Conservation (phyloP, 2,113 vertebrate genomes). For the Eira barbara region DNA sequence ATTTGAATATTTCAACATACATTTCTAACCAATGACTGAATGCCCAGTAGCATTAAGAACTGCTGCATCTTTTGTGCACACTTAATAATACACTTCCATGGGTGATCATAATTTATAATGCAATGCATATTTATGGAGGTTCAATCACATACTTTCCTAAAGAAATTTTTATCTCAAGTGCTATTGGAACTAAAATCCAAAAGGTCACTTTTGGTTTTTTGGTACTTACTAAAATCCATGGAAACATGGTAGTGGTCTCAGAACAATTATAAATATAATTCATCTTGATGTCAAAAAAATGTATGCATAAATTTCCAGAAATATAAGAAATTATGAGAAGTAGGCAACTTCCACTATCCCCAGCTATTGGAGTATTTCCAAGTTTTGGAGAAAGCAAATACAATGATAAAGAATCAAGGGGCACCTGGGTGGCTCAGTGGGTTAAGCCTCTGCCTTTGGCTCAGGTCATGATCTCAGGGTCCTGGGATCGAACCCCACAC, state of each 20-base stretch:
- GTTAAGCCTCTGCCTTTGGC: too few species aligned
- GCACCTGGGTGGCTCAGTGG: too few species aligned
- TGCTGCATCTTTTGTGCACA: not conserved
- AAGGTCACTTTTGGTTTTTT: not conserved
- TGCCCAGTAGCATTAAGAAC: not conserved
- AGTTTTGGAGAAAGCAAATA: not conserved
- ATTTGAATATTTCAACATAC: not conserved
- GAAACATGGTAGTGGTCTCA: not conserved
- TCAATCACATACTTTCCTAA: not conserved
- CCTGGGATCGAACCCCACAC: too few species aligned
- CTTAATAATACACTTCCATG: not conserved
- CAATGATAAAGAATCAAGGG: not conserved
- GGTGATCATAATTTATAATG: not conserved
- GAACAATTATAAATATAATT: conserved; percentile 3
- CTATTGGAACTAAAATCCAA: not conserved
- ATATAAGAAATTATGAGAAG: not conserved
- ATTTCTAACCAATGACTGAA: not conserved
- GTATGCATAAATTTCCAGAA: not conserved
- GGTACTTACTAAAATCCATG: not conserved
- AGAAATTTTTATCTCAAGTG: not conserved
- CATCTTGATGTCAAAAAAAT: not conserved
- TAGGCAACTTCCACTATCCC: not conserved
- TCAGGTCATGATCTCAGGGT: too few species aligned
- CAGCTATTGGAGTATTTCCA: not conserved
- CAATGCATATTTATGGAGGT: not conserved